Evolutionary conservation across 2,113 vertebrate genomes (phyloP), one percentile per base, ranked within the genome.

Genomic region (Leptobrachium leishanense): DNA sequence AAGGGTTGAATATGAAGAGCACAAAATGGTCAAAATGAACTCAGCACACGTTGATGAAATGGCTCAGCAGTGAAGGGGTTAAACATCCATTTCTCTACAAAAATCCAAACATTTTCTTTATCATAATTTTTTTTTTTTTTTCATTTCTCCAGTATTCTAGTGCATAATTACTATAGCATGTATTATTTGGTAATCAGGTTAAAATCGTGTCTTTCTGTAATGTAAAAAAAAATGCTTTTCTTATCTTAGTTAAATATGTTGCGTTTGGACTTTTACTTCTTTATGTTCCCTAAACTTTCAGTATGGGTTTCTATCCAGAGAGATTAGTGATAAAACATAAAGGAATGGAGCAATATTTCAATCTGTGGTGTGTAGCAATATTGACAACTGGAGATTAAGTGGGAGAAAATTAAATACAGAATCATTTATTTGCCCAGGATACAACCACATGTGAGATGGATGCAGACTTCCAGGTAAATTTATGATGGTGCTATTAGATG

Each of bases 321-420:
- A 54, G 10, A 68, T 74, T 74, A 74, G 72, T 39, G 65, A 81
- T 62, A 66, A 65, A 81, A 43, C 12, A 9, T 41, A 68, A 72
- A 62, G 43, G 71, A 68, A 68, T 44, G 40, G 43, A 57, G 43
- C 72, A 46, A 81, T 81, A 81, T 81, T 81, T 81, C 78, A 81
- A 81, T 81, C 78, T 74, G 71, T 7, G 71, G 78, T 62, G 78
- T 81, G 78, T 74, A 74, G 78, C 64, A 2, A 68, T 81, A 81
- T 81, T 81, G 78, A 74, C 71, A 81, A 74, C 41, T 41, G 12
- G 57, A 81, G 78, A 81, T 81, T 74, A 81, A 81, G 65, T 68
- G 65, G 39, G 40, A 62, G 78, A 74, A 74, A 81, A 81, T 81
- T 59, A 68, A 74, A 73, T 57, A 68, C 42, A 42, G 64, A 41